Base-by-base conservation (phyloP, 2,888 invertebrate species). In the Leptothorax acervorum region DNA sequence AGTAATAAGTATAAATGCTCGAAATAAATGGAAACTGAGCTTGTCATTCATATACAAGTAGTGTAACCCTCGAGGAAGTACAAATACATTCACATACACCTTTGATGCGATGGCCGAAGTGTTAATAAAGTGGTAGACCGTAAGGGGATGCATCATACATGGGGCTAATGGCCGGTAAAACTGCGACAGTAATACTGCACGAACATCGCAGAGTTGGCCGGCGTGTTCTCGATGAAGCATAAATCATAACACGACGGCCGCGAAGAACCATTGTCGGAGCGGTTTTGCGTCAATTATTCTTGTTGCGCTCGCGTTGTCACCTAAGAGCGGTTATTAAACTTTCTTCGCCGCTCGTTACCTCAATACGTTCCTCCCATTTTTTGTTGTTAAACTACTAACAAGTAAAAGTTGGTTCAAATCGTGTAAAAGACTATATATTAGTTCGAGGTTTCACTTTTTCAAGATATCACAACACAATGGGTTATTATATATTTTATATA, bases 151-250 rank as follows among this genome's bases (percentile, higher is more conserved):
- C 78, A 87, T 89, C 85, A 87, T 78, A 85, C 60, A 62, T 66
- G 70, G 53, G 57, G 81, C 75, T 90, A 89, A 90, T 90, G 86
- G 83, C 66, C 84, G 85, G 84, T 85, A 82, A 90, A 90, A 90
- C 87, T 87, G 86, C 85, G 83, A 85, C 84, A 83, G 83, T 86
- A 88, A 88, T 74, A 79, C 83, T 68, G 71, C 83, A 78, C 60
- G 71, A 82, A 84, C 89, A 85, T 85, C 71, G 76, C 82, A 57
- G 53, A 68, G 76, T 83, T 84, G 81, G 42, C 68, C 57, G 82
- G 57, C 60, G 66, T 78, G 62, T 85, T 70, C 57, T 63, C 82
- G 63, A 81, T 39, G 66, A 82, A 75, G 63, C 87, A 84, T 87
- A 89, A 85, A 89, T 89, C 85, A 82, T 73, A 68, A 35, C 28